Base-by-base conservation (phyloP, 1,140 invertebrate genomes). In the Bombus waltoni region DNA sequence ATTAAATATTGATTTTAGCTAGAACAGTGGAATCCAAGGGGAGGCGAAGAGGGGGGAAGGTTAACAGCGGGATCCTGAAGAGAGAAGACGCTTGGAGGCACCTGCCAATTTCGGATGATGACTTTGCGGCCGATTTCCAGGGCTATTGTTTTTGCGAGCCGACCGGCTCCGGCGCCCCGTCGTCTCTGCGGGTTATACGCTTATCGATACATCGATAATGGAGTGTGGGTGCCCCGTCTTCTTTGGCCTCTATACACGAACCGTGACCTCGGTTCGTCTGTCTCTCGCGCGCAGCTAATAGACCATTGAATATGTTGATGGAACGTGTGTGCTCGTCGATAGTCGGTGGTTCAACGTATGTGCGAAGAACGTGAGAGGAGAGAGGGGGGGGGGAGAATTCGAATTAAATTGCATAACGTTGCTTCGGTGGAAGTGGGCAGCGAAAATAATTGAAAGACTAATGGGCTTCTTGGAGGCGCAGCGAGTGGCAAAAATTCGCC, bases 1-100 rank as follows among this genome's bases (percentile, higher is more conserved):
- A 88, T 91, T 92, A 91, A 93, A 93, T 92, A 93, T 92, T 93
- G 92, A 93, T 91, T 91, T 92, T 91, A 70, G 73, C 87, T 59
- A 83, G 78, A 80, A 76, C 74, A 40, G 62, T 72, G 71, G 66
- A 82, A 71, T 38, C 18, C 72, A n/a, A 1, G 22, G 38, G n/a
- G 28, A 25, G 22, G 42, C 28, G n/a, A 1, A 18, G 13, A 71
- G 22, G 38, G 71, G n/a, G n/a, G 47, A 32, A n/a, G 65, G 53
- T 2, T n/a, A 66, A 75, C 73, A 59, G 68, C 35, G 42, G 53
- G 44, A 22, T 38, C 38, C 57, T 15, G 57, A 66, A 40, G 81
- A 81, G 71, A 74, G 81, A 68, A 53, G 86, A 72, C 25, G 65
- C 28, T 59, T 22, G 32, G 53, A 68, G 77, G 70, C 91, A 92